These are phyloP conservation scores for Limnephilus auricula DNA, from an alignment of 2,888 invertebrate species.

Conservation along the genomic window DNA sequence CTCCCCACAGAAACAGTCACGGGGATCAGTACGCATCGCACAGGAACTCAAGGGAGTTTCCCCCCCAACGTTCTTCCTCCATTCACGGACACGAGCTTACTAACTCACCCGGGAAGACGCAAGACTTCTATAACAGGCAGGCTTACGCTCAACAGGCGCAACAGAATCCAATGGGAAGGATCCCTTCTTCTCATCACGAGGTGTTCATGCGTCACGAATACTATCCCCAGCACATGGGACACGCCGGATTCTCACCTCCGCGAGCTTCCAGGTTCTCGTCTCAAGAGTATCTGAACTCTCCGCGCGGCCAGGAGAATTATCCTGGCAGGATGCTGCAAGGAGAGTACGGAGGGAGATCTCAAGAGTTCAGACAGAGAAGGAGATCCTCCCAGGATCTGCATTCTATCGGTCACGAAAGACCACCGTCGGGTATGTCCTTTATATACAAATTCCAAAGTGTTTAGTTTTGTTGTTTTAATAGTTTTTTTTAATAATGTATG, in stretches of 20 bases:
- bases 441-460: background rate
- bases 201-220: slow-evolving; percentile 75
- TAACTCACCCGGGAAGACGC: slow-evolving; percentile 72
- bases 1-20: slow-evolving; percentile 73
- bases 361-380: slow-evolving; percentile 75
- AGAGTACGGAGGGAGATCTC: slow-evolving; percentile 74
- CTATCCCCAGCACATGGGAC: slow-evolving; percentile 74
- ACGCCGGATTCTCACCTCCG: slow-evolving; percentile 73
- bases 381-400: slow-evolving; percentile 76
- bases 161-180: slow-evolving; percentile 71
- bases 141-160: slow-evolving; percentile 71
- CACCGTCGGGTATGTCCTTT: slow-evolving; percentile 73
- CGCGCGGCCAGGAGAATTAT: slow-evolving; percentile 63
- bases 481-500: background rate
- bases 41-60: slow-evolving; percentile 72
- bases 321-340: slow-evolving; percentile 71
- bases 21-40: slow-evolving; percentile 72
- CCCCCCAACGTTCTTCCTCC: slow-evolving; percentile 75
- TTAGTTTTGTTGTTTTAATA: background rate
- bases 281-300: slow-evolving; percentile 74
- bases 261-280: slow-evolving; percentile 75
- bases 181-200: slow-evolving; percentile 72
- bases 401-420: slow-evolving; percentile 73
- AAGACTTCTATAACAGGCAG: slow-evolving; percentile 73
- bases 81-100: slow-evolving; percentile 76